Base-by-base conservation (phyloP, 23 tunicate genomes). In the Ciona savignyi region DNA sequence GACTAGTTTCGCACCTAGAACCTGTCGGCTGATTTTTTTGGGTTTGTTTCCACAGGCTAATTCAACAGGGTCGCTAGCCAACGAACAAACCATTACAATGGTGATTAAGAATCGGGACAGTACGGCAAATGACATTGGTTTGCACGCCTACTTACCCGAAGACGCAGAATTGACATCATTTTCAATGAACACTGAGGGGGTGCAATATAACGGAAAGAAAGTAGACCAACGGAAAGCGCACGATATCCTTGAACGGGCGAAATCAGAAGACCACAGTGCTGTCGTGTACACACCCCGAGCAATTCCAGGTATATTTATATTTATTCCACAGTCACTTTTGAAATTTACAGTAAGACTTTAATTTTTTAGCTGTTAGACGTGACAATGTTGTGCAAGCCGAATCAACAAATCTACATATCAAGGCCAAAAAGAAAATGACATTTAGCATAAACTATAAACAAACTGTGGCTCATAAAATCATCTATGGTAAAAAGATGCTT, bases 91-190 rank as follows among this genome's bases (percentile, higher is more conserved):
- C 25, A 24, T 66, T n/a, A 66, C 29, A 34, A 34, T 66, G 34
- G 30, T 9, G 20, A 66, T 66, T 27, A 66, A 25, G 4, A 73
- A 73, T 35, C 26, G 9, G 4, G 77, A 31, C 27, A 33, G 27
- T 30, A 27, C 67, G 1, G 65, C 66, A n/a, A 65, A 51, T 27
- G 77, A 73, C 77, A 27, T 73, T 35, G 77, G 77, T 34, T 48
- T 73, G 15, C 77, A 73, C 77, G 48, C 77, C 21, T 73, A 73
- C 77, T 27, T 73, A n/a, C 77, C 77, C 30, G 77, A 48, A 2
- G 26, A 49, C 42, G 77, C 77, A 11, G 77, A 73, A 27, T 49
- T 73, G 77, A 49, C 77, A 32, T 49, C 65, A 3, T 73, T 73
- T n/a, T 30, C 65, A 11, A 73, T 73, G 68, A 4, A 73, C 22